A percentile compares a stretch with the other conserved stretches of the same genome.
Conservation (phyloP, 2,113 vertebrate genomes). For the Haemorhous mexicanus region DNA sequence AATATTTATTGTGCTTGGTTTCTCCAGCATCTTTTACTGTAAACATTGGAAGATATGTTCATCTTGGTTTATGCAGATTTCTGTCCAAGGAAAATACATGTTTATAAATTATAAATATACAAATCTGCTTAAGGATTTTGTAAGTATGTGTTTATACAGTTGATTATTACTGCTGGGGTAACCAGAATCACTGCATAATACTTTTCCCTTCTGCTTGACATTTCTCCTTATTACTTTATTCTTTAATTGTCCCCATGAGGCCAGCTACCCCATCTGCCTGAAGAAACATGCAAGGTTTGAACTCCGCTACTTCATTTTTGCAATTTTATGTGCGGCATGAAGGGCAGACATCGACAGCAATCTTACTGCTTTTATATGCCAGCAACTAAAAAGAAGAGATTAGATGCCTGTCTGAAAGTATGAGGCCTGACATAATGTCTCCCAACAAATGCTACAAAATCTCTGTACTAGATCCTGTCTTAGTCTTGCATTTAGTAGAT, state of each 20-base stretch:
- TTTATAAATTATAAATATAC: constrained; percentile 62
- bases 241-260: constrained; percentile 56
- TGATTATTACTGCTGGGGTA: constrained; percentile 32
- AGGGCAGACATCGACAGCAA: constrained; percentile 10
- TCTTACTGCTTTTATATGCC: background rate
- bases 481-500: background rate
- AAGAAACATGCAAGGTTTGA: constrained; percentile 1
- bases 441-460: background rate
- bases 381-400: background rate
- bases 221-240: constrained; percentile 54
- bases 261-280: constrained; percentile 45
- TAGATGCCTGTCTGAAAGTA: background rate
- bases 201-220: constrained; percentile 55
- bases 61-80: constrained; percentile 9
- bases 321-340: constrained; percentile 16
- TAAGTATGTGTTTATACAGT: constrained; percentile 24
- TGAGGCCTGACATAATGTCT: background rate
- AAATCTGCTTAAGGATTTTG: constrained; percentile 46
- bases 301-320: constrained; percentile 10
- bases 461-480: background rate
- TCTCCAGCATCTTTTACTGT: constrained; percentile 16
- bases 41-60: constrained; percentile 10
- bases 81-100: constrained; percentile 51
- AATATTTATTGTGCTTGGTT: constrained; percentile 49
- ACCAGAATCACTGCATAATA: constrained; percentile 2